Evolutionary conservation across 2,888 invertebrate species (phyloP).

Genomic region (Philhelius pedissequus): DNA sequence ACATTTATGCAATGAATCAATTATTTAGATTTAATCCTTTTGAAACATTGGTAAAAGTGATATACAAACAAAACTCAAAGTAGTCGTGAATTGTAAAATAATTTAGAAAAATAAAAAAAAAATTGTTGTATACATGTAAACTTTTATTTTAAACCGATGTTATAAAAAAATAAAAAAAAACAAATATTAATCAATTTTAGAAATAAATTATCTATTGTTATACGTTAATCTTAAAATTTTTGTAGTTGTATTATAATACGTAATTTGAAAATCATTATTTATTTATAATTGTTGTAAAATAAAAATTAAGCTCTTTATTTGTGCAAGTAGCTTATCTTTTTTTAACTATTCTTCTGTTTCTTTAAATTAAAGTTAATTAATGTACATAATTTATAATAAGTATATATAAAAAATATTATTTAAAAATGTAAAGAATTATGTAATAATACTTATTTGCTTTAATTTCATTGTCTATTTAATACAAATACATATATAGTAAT

Average conservation of each 20-base stretch:
- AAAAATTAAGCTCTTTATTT: constrained; percentile 7
- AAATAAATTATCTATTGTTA: constrained; percentile 56
- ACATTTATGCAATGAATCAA: constrained; percentile 42
- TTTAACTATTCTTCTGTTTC: constrained; percentile 3
- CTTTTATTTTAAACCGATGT: constrained; percentile 1
- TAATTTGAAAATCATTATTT: constrained; percentile 37
- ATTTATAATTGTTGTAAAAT: constrained; percentile 60
- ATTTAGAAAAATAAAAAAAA: constrained; percentile 8
- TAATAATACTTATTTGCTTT: not conserved
- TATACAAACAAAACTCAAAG: constrained; percentile 44
- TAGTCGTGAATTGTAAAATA: constrained; percentile 44
- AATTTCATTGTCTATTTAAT: constrained; percentile 5
- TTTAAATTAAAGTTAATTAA: not conserved
- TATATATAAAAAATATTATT: not conserved
- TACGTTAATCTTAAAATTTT: constrained; percentile 17
- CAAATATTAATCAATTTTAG: not conserved
- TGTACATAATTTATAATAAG: not conserved
- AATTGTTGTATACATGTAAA: constrained; percentile 23
- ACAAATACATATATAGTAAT: constrained; percentile 12
- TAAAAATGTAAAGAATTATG: not conserved
- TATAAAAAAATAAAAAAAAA: not conserved
- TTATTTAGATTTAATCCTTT: constrained; percentile 33
- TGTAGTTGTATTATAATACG: not conserved
- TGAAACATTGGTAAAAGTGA: constrained; percentile 41
- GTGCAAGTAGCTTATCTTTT: constrained; percentile 21